Evolutionary conservation across 2,888 invertebrate species (phyloP).

Genomic region (Drosophila nr. fundita): DNA sequence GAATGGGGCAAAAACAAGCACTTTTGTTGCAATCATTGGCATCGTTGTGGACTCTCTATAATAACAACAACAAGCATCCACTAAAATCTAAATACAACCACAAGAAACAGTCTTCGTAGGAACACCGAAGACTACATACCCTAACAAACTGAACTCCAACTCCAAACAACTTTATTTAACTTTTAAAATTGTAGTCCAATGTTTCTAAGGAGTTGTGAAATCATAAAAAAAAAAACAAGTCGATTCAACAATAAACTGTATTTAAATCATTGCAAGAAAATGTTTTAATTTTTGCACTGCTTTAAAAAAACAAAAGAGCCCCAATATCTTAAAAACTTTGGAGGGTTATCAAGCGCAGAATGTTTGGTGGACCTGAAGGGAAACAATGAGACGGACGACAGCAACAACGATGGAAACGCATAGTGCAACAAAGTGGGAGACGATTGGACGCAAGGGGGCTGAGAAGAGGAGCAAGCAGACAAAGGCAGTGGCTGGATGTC

Average conservation of each 20-base stretch:
- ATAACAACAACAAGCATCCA: slow-evolving; percentile 39
- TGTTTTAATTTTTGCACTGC: background rate
- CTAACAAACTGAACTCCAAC: background rate
- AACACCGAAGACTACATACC: slow-evolving; percentile 13
- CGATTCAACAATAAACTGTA: background rate
- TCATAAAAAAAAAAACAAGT: background rate
- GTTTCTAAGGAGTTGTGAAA: background rate
- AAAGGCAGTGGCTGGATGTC: slow-evolving; percentile 63
- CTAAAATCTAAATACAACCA: slow-evolving; percentile 51
- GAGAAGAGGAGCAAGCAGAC: slow-evolving; percentile 37
- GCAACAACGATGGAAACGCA: slow-evolving; percentile 44
- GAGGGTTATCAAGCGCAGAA: slow-evolving; percentile 43
- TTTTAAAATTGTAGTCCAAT: background rate
- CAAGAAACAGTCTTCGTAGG: background rate
- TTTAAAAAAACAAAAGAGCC: slow-evolving; percentile 1
- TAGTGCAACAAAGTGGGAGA: slow-evolving; percentile 31
- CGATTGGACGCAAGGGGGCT: background rate
- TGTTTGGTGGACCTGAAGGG: slow-evolving; percentile 64
- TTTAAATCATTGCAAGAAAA: background rate
- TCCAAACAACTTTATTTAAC: background rate
- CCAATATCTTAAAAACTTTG: background rate
- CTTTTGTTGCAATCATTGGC: slow-evolving; percentile 47
- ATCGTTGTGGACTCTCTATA: slow-evolving; percentile 15
- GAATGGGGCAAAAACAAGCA: slow-evolving; percentile 22
- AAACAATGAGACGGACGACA: slow-evolving; percentile 49